A percentile compares a stretch with the other conserved stretches of the same genome.
Conservation (phyloP, 1,140 invertebrate genomes). For the Platorchestia sp. region DNA sequence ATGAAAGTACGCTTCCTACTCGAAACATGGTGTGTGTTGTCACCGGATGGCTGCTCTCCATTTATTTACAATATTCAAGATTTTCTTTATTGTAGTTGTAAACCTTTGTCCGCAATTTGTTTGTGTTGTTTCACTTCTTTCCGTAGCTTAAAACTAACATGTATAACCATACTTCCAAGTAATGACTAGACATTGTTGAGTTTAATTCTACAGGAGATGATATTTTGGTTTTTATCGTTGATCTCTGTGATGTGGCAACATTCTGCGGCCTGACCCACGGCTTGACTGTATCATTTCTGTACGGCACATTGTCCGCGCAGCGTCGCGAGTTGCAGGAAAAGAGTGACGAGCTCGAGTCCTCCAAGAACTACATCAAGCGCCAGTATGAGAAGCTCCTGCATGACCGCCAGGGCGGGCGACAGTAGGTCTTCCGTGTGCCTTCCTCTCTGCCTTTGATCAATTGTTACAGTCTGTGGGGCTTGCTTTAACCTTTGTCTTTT, state of each 20-base stretch:
- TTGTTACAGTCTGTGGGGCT: not conserved
- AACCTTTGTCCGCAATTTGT: not conserved
- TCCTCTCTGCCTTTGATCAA: conserved; percentile 39
- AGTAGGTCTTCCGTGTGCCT: conserved; percentile 32
- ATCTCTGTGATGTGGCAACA: not conserved
- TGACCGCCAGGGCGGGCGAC: conserved; percentile 55
- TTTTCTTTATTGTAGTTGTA: not conserved
- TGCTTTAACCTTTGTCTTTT: conserved; percentile 56
- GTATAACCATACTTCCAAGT: not conserved
- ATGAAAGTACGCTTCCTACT: not conserved
- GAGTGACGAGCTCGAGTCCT: conserved; percentile 59
- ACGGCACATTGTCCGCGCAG: conserved; percentile 44
- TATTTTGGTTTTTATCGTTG: not conserved
- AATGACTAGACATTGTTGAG: not conserved
- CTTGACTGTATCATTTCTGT: conserved; percentile 41
- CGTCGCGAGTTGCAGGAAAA: conserved; percentile 60
- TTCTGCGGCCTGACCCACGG: not conserved
- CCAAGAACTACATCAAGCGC: conserved; percentile 60
- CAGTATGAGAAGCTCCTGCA: conserved; percentile 63
- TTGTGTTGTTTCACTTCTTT: not conserved
- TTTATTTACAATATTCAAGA: not conserved
- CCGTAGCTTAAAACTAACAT: not conserved
- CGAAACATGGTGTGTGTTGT: not conserved
- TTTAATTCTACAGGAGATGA: not conserved
- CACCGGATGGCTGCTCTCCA: not conserved